Evolutionary conservation across 2,113 vertebrate genomes (phyloP).

Genomic region (Martes martes): DNA sequence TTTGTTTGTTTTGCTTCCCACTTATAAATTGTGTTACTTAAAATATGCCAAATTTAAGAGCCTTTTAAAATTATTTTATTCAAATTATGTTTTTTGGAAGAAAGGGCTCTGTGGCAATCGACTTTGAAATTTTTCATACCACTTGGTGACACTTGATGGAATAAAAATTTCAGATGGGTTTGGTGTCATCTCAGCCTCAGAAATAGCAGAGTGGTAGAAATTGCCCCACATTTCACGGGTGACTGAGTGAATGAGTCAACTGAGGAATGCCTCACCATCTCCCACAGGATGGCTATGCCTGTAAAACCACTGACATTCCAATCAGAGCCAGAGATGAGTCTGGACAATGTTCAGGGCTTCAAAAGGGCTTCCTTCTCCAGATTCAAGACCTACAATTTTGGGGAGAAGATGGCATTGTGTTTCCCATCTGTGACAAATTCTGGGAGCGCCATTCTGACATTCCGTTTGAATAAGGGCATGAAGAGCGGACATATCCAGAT

Average conservation of each 20-base stretch:
- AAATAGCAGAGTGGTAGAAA: constrained; percentile 87
- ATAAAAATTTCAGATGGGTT: constrained; percentile 89
- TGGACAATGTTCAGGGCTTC: constrained; percentile 81
- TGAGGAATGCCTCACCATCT: constrained; percentile 83
- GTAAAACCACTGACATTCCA: constrained; percentile 89
- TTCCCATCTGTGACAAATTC: background rate
- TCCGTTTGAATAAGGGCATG: background rate
- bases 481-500: background rate
- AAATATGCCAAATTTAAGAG: background rate
- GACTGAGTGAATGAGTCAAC: constrained; percentile 87
- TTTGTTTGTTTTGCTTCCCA: background rate
- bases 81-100: constrained; percentile 86
- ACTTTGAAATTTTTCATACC: constrained; percentile 92
- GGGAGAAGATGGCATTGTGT: background rate
- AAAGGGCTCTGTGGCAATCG: constrained; percentile 87
- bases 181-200: constrained; percentile 88
- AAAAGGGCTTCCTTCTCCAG: constrained; percentile 87
- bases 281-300: constrained; percentile 87
- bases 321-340: constrained; percentile 74
- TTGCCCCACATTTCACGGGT: constrained; percentile 90
- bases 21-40: constrained; percentile 33
- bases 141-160: constrained; percentile 85
- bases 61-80: constrained; percentile 37
- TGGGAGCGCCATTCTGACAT: background rate
- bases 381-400: background rate